phyloP scores from a whole-genome alignment of 2,113 vertebrate genomes.

The Apaloderma vittatum region DNA sequence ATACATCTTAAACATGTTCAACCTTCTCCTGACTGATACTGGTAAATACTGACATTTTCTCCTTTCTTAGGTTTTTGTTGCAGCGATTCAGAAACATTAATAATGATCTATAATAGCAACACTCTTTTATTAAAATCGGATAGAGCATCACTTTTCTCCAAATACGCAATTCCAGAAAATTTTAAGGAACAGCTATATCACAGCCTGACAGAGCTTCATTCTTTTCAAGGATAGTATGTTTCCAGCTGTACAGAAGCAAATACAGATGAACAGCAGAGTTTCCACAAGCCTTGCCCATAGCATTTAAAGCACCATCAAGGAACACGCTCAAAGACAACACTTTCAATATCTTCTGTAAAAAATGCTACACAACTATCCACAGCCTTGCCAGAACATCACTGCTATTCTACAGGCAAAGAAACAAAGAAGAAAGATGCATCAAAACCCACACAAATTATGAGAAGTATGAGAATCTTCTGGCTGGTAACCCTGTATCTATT shows the following conservation, averaged over 20 bases:
- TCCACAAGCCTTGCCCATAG: neutral
- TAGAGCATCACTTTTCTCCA: neutral
- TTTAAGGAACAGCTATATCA: neutral
- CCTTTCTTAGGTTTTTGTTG: neutral
- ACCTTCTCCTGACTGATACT: neutral
- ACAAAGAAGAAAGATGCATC: neutral
- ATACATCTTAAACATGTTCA: neutral
- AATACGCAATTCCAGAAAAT: neutral
- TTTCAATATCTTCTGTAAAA: neutral
- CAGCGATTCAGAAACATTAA: neutral
- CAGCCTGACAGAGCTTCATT: neutral
- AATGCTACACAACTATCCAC: neutral
- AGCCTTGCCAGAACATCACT: neutral
- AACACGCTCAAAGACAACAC: neutral
- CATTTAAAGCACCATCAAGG: neutral
- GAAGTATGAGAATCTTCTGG: neutral
- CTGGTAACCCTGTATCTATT: neutral
- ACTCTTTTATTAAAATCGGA: neutral
- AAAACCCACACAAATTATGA: neutral
- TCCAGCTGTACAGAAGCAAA: neutral
- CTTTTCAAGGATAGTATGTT: neutral
- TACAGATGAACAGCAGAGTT: neutral
- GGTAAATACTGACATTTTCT: neutral
- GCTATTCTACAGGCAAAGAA: neutral
- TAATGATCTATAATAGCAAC: neutral